Base-by-base conservation (phyloP, 2,797 vertebrate species). In the Helarctos malayanus region DNA sequence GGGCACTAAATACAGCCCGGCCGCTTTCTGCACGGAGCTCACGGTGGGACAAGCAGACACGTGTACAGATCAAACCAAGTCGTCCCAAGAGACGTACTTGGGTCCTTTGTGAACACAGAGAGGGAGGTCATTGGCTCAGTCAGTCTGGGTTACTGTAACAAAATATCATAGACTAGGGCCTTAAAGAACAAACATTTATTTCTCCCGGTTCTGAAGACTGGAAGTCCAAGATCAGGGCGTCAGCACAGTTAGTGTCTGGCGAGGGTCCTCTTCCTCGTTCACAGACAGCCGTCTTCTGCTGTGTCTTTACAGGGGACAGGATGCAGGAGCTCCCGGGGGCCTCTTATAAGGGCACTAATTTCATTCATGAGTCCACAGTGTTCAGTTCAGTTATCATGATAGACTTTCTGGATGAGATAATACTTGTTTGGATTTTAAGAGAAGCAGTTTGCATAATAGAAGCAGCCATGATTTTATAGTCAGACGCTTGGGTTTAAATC, bases 231-330 rank as follows among this genome's bases (percentile, higher is more conserved):
- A 15, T 63, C 21, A 35, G 21, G 29, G 9, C 7, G 0, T 5
- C 7, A 15, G n/a, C 4, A 29, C 12, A 7, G 12, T 14, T 4
- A 19, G 19, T 0, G 19, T 63, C 69, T 29, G 57, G 6, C 19
- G n/a, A 83, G 35, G 18, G 7, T 38, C n/a, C 35, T 25, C 29
- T 7, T 65, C 47, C 7, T 68, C 2, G 0, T 29, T 56, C 27
- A 15, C 5, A 19, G 57, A 35, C 0, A 3, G 41, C 18, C 5
- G 2, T 21, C 54, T 16, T 5, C 32, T 27, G 18, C 41, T 29
- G 41, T 2, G 29, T n/a, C 10, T 11, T 69, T 32, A 8, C 0
- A 0, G 0, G 15, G 1, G 11, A 41, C 4, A 25, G 10, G 21
- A 8, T 3, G 11, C 19, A 15, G 29, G 29, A 25, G 19, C 35